A percentile compares a stretch with the other conserved stretches of the same genome.
Conservation (phyloP, 37 sponge, comb jelly and placozoan genomes). For the Hormiphora californensis region DNA sequence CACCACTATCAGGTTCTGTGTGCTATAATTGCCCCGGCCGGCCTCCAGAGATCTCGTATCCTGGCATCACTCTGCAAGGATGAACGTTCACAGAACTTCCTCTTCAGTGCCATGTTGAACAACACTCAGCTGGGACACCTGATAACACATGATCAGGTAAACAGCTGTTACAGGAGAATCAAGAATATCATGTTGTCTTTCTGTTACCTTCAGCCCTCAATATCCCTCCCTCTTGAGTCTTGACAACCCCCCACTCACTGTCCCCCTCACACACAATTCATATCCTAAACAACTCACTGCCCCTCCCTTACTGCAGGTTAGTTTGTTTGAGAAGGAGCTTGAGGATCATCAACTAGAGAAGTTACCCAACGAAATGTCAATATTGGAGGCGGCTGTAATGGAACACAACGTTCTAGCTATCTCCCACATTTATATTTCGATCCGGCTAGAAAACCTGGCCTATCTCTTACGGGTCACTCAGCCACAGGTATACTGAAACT, state of each 20-base stretch:
- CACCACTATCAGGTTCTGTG: constrained; percentile 45
- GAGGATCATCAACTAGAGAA: constrained; percentile 79
- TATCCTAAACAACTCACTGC: too few relatives aligned
- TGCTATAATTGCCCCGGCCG: constrained; percentile 66
- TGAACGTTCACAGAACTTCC: constrained; percentile 70
- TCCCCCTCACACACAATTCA: too few relatives aligned
- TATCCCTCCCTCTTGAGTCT: too few relatives aligned
- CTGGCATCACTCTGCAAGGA: constrained; percentile 85
- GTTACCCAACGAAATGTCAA: constrained; percentile 31
- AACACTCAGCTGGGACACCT: constrained; percentile 48
- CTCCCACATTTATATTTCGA: constrained; percentile 91
- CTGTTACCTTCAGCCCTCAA: too few relatives aligned
- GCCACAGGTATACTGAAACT: constrained; percentile 59
- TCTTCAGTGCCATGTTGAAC: constrained; percentile 13
- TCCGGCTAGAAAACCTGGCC: constrained; percentile 83
- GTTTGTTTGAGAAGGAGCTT: constrained; percentile 73
- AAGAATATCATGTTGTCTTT: not conserved
- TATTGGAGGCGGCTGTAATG: constrained; percentile 86
- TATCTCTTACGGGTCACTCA: constrained; percentile 75
- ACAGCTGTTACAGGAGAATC: not conserved
- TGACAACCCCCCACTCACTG: too few relatives aligned
- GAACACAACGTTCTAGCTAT: constrained; percentile 96
- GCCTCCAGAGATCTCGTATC: constrained; percentile 79
- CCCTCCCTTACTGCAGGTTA: constrained; percentile 68
- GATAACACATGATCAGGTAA: constrained; percentile 24